Conservation (phyloP, 2,888 invertebrate genomes). For the Aethes cnicana region DNA sequence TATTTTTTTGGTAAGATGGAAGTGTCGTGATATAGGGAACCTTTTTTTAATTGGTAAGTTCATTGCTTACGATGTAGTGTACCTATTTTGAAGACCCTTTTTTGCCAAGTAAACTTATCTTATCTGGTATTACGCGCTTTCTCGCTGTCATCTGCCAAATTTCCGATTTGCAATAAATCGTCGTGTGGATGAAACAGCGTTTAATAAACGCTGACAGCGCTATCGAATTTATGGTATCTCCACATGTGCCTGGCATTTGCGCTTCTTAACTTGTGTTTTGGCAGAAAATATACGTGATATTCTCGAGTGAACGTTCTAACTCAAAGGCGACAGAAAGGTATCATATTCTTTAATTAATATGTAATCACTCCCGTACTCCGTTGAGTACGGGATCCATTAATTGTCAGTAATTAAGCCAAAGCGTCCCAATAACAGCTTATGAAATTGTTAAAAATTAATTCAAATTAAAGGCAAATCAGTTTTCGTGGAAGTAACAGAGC, state of each 20-base stretch:
- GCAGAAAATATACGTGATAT: neutral
- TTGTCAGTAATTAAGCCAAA: conserved; percentile 21
- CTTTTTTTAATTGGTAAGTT: too few relatives aligned
- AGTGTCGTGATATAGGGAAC: too few relatives aligned
- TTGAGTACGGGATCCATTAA: too few relatives aligned
- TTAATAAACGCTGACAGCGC: conserved; percentile 2
- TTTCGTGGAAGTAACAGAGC: conserved; percentile 44
- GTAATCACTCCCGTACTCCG: too few relatives aligned
- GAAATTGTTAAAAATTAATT: conserved; percentile 44
- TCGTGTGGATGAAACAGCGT: neutral
- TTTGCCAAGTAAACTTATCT: too few relatives aligned
- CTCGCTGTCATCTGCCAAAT: neutral
- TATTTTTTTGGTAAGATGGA: too few relatives aligned
- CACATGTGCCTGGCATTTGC: conserved; percentile 6
- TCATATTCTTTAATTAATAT: too few relatives aligned
- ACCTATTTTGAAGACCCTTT: too few relatives aligned
- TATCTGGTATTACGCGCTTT: too few relatives aligned
- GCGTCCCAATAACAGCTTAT: conserved; percentile 35
- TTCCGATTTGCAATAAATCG: conserved; percentile 7
- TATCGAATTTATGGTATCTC: conserved; percentile 1
- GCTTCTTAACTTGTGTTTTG: neutral
- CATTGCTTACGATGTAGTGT: too few relatives aligned
- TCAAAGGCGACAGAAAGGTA: too few relatives aligned
- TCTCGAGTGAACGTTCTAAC: neutral
- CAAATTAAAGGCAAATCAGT: conserved; percentile 54